phyloP scores from a whole-genome alignment of 2,888 invertebrate species.

The Phalangium opilio region DNA sequence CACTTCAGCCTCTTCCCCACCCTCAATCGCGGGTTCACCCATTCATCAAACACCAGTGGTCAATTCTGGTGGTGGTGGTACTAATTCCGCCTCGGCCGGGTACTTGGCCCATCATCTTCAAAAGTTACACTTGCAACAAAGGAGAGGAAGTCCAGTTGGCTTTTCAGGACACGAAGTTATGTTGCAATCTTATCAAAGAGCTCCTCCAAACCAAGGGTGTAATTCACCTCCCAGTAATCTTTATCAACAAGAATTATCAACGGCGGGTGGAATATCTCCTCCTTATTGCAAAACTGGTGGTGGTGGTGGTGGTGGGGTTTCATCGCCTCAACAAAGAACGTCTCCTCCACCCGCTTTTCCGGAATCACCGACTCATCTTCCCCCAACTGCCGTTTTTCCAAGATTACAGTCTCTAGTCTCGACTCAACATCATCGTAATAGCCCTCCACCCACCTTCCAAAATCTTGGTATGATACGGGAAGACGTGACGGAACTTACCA shows the following conservation, averaged over 20 bases:
- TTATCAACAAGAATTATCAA: not conserved
- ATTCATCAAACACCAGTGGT: slow-evolving; percentile 39
- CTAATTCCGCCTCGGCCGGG: slow-evolving; percentile 27
- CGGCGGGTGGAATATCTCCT: slow-evolving; percentile 10
- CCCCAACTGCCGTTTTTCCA: slow-evolving; percentile 8
- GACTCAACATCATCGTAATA: slow-evolving; percentile 21
- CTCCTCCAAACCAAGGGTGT: slow-evolving; percentile 7
- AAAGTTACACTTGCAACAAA: slow-evolving; percentile 31
- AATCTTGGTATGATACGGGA: slow-evolving; percentile 33
- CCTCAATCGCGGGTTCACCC: slow-evolving; percentile 41
- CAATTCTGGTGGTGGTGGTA: too few species aligned
- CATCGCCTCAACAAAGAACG: slow-evolving; percentile 13
- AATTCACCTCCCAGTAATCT: slow-evolving; percentile 2
- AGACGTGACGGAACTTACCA: slow-evolving; percentile 24
- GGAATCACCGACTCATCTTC: slow-evolving; percentile 19
- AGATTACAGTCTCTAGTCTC: not conserved
- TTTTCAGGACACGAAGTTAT: slow-evolving; percentile 23
- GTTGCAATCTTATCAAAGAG: slow-evolving; percentile 22
- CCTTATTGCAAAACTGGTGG: slow-evolving; percentile 6
- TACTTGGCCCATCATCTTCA: slow-evolving; percentile 34
- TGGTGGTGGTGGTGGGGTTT: too few species aligned
- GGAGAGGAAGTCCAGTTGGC: slow-evolving; percentile 16
- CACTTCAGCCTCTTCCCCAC: slow-evolving; percentile 23
- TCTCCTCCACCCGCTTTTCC: slow-evolving; percentile 17
- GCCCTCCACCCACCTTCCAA: slow-evolving; percentile 29